Evolutionary conservation across 2,888 invertebrate genomes (phyloP).

Genomic region (Molanna angustata): DNA sequence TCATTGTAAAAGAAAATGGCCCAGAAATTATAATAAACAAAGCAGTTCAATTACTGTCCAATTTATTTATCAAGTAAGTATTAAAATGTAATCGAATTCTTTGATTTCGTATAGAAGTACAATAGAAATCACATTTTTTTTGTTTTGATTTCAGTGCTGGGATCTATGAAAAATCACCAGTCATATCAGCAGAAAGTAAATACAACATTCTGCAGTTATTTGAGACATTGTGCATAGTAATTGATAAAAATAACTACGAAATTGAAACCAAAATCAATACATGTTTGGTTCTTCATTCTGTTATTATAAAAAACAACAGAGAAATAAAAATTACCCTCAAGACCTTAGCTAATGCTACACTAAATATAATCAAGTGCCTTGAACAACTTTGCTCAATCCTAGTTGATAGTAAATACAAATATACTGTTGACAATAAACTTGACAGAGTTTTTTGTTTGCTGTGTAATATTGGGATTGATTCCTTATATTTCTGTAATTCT

Average conservation of each 20-base stretch:
- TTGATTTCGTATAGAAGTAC: neutral
- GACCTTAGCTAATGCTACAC: constrained; percentile 5
- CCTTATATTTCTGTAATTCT: constrained; percentile 18
- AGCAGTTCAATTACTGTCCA: constrained; percentile 18
- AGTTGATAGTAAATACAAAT: constrained; percentile 16
- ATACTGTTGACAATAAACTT: constrained; percentile 13
- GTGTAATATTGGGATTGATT: constrained; percentile 22
- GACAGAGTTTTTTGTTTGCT: constrained; percentile 25
- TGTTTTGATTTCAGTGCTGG: constrained; percentile 20
- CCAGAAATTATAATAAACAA: constrained; percentile 16
- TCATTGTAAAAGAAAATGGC: constrained; percentile 25
- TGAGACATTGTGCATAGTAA: constrained; percentile 18
- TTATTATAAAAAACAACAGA: constrained; percentile 11
- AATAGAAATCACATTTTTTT: too few species aligned
- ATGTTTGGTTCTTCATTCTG: constrained; percentile 19
- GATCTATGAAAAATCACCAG: constrained; percentile 10
- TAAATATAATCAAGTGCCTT: constrained; percentile 13
- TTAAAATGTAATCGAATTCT: too few species aligned
- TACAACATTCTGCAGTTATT: constrained; percentile 26
- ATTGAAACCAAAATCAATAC: constrained; percentile 20
- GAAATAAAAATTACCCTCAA: constrained; percentile 8
- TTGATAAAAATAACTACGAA: constrained; percentile 13
- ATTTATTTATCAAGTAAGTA: constrained; percentile 24
- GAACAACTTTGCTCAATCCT: constrained; percentile 15
- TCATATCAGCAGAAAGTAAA: constrained; percentile 22